Conservation (phyloP, 2,888 invertebrate genomes). For the Callyntrura sp. region DNA sequence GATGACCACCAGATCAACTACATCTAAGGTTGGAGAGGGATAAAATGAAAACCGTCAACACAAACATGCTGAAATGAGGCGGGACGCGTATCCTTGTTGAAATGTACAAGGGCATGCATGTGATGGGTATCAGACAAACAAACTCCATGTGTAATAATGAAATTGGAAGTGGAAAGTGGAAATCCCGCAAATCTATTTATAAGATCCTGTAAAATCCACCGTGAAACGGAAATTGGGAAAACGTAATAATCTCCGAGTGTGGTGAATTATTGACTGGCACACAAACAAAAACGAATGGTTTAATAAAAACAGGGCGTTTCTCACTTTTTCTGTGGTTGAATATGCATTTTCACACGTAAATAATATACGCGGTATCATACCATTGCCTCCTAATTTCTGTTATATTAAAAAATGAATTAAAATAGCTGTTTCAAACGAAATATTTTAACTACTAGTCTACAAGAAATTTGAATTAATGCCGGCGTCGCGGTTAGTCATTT, state of each 20-base stretch:
- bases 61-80: not conserved
- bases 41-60: not conserved
- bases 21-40: constrained; percentile 4
- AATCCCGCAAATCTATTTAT: constrained; percentile 36
- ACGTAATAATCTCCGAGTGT: not conserved
- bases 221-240: constrained; percentile 8
- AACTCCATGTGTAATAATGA: constrained; percentile 35
- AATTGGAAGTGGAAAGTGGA: constrained; percentile 18
- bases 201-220: constrained; percentile 1
- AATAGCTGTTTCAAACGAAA: too few relatives aligned
- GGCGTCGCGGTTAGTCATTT: too few relatives aligned
- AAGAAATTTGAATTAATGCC: too few relatives aligned
- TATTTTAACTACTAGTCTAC: too few relatives aligned
- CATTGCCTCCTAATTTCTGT: too few relatives aligned
- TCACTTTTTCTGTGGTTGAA: not conserved
- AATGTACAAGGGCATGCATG: not conserved
- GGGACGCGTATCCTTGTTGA: not conserved
- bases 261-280: not conserved
- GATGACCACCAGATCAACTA: constrained; percentile 56
- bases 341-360: too few relatives aligned
- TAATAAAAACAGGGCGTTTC: not conserved
- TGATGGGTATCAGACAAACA: not conserved
- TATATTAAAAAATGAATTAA: too few relatives aligned
- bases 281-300: not conserved
- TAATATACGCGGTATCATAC: too few relatives aligned